Evolutionary conservation across 2,797 vertebrate species (phyloP), one percentile per base, ranked within the genome.

Genomic region (Dicrostonyx torquatus): DNA sequence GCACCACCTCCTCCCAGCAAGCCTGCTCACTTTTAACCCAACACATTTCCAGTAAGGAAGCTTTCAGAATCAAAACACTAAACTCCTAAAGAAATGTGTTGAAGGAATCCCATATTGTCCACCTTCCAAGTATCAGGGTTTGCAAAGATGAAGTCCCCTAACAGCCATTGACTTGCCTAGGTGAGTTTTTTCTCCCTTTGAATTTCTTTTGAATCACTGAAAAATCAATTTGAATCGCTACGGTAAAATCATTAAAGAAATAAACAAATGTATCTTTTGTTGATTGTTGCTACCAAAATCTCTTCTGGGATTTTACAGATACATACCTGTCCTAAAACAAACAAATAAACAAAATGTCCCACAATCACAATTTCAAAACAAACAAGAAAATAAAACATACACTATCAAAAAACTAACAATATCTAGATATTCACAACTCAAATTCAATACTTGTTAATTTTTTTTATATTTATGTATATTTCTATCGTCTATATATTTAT

Each of bases 151-250:
- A 55, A 60, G 22, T 45, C 82, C 34, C 43, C 45, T 87, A 83
- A 29, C 24, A 89, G 75, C 4, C 22, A 77, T 14, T 62, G 40
- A 79, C 60, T 83, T 80, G 29, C 29, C 43, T 20, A 77, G 48
- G 22, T 80, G 78, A 48, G 43, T 18, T 72, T 72, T 93, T 90
- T 78, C 17, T 77, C 7, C 60, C 62, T 91, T 82, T 82, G n/a
- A 87, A 78, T 24, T 88, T 66, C 34, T 89, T 48, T 90, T n/a
- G 55, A 82, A 31, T 82, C 55, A 12, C 6, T 55, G 43, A 94
- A 91, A 91, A 88, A 24, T 73, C 18, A 22, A 62, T 79, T 86
- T 77, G 43, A 76, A 88, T 96, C 10, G 73, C 60, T 58, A 43
- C 13, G 50, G 45, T 13, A 73, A 95, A 86, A 22, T 15, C 40